Percentiles rank a stretch among this genome's conserved stretches.
These are phyloP conservation scores for Salticus scenicus DNA, from an alignment of 2,888 invertebrate genomes.

Conservation along the genomic window DNA sequence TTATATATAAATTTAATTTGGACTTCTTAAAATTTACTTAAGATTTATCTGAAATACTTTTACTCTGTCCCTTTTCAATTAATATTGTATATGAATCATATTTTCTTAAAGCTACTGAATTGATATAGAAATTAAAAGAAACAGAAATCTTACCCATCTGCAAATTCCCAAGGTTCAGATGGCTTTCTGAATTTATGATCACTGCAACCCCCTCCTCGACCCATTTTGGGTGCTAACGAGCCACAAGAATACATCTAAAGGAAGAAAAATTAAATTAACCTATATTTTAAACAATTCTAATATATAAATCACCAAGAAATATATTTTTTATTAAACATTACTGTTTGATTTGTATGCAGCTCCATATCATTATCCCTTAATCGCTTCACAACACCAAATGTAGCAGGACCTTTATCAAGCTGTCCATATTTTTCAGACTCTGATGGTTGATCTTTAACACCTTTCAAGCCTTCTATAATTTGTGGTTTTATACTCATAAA, in stretches of 20 bases:
- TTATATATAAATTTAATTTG: too few relatives aligned
- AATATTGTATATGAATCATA: too few relatives aligned
- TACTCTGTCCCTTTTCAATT: too few relatives aligned
- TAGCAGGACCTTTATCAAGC: constrained; percentile 76
- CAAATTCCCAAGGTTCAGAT: constrained; percentile 79
- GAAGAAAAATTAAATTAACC: not conserved
- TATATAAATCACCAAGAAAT: too few relatives aligned
- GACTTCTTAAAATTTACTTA: too few relatives aligned
- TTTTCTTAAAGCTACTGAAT: too few relatives aligned
- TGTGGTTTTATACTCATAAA: constrained; percentile 75
- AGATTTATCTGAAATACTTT: too few relatives aligned
- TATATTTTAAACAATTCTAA: too few relatives aligned
- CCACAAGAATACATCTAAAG: constrained; percentile 79
- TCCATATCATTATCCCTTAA: constrained; percentile 78
- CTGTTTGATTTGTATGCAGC: constrained; percentile 77
- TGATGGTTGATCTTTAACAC: constrained; percentile 76
- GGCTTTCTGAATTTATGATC: constrained; percentile 77
- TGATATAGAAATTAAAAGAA: too few relatives aligned
- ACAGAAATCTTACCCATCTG: constrained; percentile 78
- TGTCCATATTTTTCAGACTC: constrained; percentile 75
- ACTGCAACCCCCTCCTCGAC: constrained; percentile 77
- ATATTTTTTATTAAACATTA: too few relatives aligned
- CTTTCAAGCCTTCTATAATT: constrained; percentile 76
- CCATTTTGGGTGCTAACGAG: constrained; percentile 79
- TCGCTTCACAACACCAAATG: constrained; percentile 77